Percentiles rank a stretch among this genome's conserved stretches.
phyloP scores from a whole-genome alignment of 2,113 vertebrate species.

The Pteruthius melanotis region DNA sequence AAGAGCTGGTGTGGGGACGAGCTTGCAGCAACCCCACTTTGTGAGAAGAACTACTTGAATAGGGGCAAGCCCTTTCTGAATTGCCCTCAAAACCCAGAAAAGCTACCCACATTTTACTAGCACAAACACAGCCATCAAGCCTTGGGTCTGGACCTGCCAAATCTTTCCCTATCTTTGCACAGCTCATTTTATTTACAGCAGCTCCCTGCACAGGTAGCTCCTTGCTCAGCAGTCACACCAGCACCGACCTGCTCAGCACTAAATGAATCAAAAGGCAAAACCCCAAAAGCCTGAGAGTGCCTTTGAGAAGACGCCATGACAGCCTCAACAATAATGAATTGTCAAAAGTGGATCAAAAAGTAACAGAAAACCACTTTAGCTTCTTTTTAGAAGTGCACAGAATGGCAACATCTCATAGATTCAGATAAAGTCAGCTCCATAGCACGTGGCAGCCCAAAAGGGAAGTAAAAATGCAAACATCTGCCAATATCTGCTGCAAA shows the following conservation, averaged over 20 bases:
- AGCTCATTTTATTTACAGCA: background rate
- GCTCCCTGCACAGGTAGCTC: background rate
- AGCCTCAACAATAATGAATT: background rate
- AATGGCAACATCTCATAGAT: background rate
- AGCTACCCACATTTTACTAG: background rate
- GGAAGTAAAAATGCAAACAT: background rate
- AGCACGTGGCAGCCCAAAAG: background rate
- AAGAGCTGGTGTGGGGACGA: background rate
- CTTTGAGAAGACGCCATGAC: background rate
- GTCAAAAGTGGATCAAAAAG: background rate
- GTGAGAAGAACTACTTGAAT: background rate
- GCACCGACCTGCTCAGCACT: background rate
- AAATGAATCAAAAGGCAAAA: background rate
- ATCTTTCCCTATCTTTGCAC: background rate
- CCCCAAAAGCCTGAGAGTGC: background rate
- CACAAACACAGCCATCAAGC: background rate
- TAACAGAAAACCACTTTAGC: background rate
- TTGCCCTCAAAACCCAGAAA: background rate
- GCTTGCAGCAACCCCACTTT: background rate
- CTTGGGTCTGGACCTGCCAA: background rate
- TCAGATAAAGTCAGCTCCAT: background rate
- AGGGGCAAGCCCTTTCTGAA: background rate
- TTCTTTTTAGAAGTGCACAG: background rate
- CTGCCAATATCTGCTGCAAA: background rate
- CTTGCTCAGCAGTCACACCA: background rate